These are phyloP conservation scores for Tineola bisselliella DNA, from an alignment of 2,888 invertebrate genomes.

Conservation along the genomic window DNA sequence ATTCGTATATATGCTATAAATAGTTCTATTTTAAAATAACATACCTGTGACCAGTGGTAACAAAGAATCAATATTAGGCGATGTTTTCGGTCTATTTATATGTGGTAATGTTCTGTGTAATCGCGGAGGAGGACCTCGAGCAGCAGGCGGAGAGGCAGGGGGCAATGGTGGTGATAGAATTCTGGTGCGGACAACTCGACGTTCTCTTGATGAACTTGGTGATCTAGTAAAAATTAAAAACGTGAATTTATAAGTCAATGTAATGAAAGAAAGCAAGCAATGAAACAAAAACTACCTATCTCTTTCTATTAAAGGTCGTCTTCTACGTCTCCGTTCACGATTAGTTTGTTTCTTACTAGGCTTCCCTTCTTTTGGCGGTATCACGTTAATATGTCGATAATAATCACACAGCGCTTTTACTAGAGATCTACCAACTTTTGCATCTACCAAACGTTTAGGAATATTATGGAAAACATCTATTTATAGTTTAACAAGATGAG, in stretches of 20 bases:
- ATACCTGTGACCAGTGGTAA: slow-evolving; percentile 47
- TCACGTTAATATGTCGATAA: slow-evolving; percentile 65
- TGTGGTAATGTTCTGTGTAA: slow-evolving; percentile 31
- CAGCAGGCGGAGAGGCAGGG: slow-evolving; percentile 31
- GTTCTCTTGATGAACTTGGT: slow-evolving; percentile 51
- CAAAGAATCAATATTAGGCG: slow-evolving; percentile 30
- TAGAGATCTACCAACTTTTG: slow-evolving; percentile 52
- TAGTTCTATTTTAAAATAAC: background rate
- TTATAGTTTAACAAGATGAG: too few species aligned
- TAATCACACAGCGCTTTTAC: slow-evolving; percentile 68
- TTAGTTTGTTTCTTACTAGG: slow-evolving; percentile 42
- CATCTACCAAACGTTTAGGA: slow-evolving; percentile 26
- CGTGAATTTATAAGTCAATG: too few species aligned
- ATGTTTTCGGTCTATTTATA: slow-evolving; percentile 26
- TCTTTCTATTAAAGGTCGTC: slow-evolving; percentile 37
- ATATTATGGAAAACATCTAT: background rate
- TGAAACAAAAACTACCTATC: slow-evolving; percentile 31
- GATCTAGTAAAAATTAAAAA: slow-evolving; percentile 40
- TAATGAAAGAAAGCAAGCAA: too few species aligned
- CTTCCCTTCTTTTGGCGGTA: slow-evolving; percentile 50
- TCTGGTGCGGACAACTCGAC: slow-evolving; percentile 42
- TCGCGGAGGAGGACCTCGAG: slow-evolving; percentile 39
- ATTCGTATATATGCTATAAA: too few species aligned
- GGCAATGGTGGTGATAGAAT: slow-evolving; percentile 49
- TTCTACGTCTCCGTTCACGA: slow-evolving; percentile 37